These are phyloP conservation scores for Salvelinus alpinus DNA, from an alignment of 2,113 vertebrate species.

Conservation along the genomic window DNA sequence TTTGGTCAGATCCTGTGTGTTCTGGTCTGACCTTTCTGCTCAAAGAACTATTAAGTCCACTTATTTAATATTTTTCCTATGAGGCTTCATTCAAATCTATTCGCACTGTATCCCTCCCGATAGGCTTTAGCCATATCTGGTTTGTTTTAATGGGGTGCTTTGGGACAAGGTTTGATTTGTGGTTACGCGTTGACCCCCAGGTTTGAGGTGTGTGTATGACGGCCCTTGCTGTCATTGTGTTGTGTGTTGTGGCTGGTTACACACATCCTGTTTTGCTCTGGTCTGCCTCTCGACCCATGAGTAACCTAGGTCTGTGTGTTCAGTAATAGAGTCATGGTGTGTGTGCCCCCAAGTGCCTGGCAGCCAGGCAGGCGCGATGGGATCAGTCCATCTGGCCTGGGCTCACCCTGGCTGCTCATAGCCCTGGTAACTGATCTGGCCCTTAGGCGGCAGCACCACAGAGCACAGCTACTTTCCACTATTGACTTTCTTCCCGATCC, in stretches of 20 bases:
- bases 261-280: conserved; percentile 16
- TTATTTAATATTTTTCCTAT: neutral
- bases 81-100: neutral
- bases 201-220: conserved; percentile 2
- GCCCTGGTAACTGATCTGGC: conserved; percentile 49
- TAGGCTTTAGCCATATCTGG: neutral
- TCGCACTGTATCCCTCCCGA: neutral
- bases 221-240: neutral
- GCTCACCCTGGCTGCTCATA: conserved; percentile 39
- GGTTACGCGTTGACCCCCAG: neutral
- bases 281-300: neutral
- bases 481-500: conserved; percentile 45
- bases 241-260: conserved; percentile 20
- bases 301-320: conserved; percentile 4
- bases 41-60: neutral
- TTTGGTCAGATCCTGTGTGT: neutral
- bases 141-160: neutral
- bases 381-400: conserved; percentile 49
- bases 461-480: conserved; percentile 15
- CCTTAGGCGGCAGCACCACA: conserved; percentile 25
- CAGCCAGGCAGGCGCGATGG: conserved; percentile 10
- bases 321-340: neutral
- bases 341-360: conserved; percentile 14
- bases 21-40: neutral
- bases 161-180: neutral